Base-by-base conservation (phyloP, 2,888 invertebrate species). In the Heliconius cydno region DNA sequence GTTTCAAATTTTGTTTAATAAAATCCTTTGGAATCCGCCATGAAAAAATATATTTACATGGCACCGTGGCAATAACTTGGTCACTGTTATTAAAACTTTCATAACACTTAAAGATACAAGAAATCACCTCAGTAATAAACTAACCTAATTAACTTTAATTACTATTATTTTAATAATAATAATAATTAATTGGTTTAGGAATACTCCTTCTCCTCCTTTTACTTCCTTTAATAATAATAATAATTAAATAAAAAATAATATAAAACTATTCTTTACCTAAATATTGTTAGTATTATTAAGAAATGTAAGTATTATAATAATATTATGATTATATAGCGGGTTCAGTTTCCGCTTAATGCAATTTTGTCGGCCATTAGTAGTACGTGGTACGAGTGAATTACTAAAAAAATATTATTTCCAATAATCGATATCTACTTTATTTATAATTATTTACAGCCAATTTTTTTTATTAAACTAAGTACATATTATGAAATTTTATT, bases 391-490 rank as follows among this genome's bases (percentile, higher is more conserved):
- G 68, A 41, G 41, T 41, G 41, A 70, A 38, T 68, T 68, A 68
- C 38, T 68, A 22, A 46, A 57, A 57, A 22, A 0, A 19, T 57
- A 57, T 3, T n/a, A 1, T 22, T 57, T 57, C 4, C 34, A 67
- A 34, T 34, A 22, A 41, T 25, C n/a, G 1, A 22, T 22, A 38
- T 34, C n/a, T 68, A 67, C 13, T 38, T n/a, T n/a, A 22, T 38
- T 68, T 38, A n/a, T n/a, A 68, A n/a, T 68, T 70, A 70, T 70
- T 70, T 70, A 70, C 41, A 70, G 38, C 63, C 63, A 65, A 25
- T 65, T 25, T 65, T 25, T 28, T 65, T 2, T 70, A 13, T 41
- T n/a, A 13, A n/a, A 5, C 28, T 34, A 34, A 34, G 22, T 34
- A 34, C 9, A n/a, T 38, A 41, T 6, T 68, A 38, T 68, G 68